Evolutionary conservation across 2,113 vertebrate species (phyloP), one percentile per base, ranked within the genome.

Genomic region (Nothoprocta pentlandii): DNA sequence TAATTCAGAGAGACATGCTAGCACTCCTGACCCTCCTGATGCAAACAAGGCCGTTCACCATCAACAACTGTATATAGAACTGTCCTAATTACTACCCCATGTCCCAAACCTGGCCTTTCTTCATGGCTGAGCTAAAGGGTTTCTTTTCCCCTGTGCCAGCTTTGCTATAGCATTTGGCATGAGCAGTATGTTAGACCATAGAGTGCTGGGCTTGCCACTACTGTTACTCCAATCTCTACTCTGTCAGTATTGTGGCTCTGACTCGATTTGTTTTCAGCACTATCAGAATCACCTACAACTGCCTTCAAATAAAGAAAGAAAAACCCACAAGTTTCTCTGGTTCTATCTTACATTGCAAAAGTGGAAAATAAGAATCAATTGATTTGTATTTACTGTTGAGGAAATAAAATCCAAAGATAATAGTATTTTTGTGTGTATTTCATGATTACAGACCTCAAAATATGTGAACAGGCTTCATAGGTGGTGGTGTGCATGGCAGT

Each of bases 1-100:
- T 90, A 92, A 95, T 93, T 81, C 64, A 71, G 81, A 90, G 56
- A 89, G 93, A 91, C 91, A 63, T 14, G 42, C 6, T 46, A 54
- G 66, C 28, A n/a, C 51, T 92, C 47, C 41, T 91, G 80, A 92
- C 51, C 41, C 42, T 90, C 39, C 59, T 77, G 90, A 58, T 20
- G 78, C 16, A 56, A 70, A 77, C 3, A 12, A 73, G 58, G 41
- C 32, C 6, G 1, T 64, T 66, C 66, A 44, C 39, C 86, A 91
- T 41, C 51, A 85, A 54, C 25, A 70, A 3, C 16, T 0, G 4
- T 69, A 44, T 89, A 49, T 53, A 32, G 62, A 73, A 44, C 30
- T 82, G 26, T 84, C 39, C 62, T 84, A 46, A 46, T 61, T 67
- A 80, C 30, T 42, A 75, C 25, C 17, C 13, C 6, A 1, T 32